Base-by-base conservation (phyloP, 2,888 invertebrate species). In the Mechanitis messenoides region DNA sequence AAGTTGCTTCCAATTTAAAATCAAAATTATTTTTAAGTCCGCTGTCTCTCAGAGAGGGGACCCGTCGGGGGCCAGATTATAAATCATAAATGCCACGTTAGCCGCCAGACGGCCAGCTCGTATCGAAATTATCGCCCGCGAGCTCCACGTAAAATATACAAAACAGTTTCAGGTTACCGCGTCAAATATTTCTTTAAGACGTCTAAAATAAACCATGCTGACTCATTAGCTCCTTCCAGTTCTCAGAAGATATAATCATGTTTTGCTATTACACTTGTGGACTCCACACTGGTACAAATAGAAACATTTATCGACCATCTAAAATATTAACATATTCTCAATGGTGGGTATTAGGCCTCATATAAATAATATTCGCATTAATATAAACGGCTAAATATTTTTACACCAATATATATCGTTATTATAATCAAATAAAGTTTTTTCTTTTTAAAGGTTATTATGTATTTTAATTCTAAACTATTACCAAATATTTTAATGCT, bases 21-120 rank as follows among this genome's bases (percentile, higher is more conserved):
- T 79, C 78, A 77, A 85, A 85, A 84, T 84, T 84, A 85, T 84
- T 85, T 85, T 81, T 75, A 78, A 82, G 80, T 69, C 77, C 75
- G 80, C 82, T 84, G 86, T 85, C 85, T 83, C 82, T 80, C 79
- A 76, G 79, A 20, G 20, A 20, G 20, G 20, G 76, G 82, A 81
- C 80, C 78, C 81, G 83, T 83, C 82, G 83, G 79, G 74, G 84
- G 78, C 84, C 79, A 80, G 86, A 84, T 86, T 87, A 87, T 88
- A 88, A 88, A 88, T 87, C 88, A 88, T 85, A 87, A 83, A 81
- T 83, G 87, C 85, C 88, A 85, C 82, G 85, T 86, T 83, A 83
- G 80, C 74, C 76, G 76, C 73, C 75, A 75, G 74, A 78, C 79
- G 76, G 77, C 75, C 69, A 67, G 74, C 74, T 78, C 71, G 81